Base-by-base conservation (phyloP, 1,140 invertebrate species). In the Zaprionus lachaisei region DNA sequence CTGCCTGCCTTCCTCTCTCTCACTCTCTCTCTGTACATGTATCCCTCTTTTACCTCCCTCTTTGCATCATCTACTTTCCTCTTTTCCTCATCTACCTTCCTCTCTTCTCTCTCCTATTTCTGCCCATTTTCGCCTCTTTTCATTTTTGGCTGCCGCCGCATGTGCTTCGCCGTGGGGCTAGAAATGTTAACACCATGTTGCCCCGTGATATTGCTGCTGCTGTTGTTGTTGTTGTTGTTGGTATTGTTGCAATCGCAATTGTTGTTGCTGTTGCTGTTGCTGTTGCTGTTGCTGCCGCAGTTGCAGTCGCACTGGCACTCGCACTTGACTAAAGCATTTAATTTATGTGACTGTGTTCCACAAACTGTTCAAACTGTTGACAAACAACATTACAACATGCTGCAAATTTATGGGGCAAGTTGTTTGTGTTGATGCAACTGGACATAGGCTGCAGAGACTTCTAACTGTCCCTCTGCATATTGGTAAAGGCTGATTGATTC, bases 121-220 rank as follows among this genome's bases (percentile, higher is more conserved):
- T 51, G 20, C 17, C 17, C 17, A 24, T 51, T 51, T 74, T 78
- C 79, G 66, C 62, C 57, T 44, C 73, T 81, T 68, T 70, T 78
- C 65, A 71, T 73, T 72, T 71, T 54, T 70, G 64, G 68, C 64
- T 65, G 58, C 41, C 51, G 70, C 41, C 51, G 70, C 24, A 56
- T 60, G 69, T 62, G 58, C 22, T 51, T 58, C 44, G 74, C 78
- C 72, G 80, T 68, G 81, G 77, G 86, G 76, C 85, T 64, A 80
- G 77, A 81, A 91, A 80, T 90, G 85, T 90, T 90, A 90, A 90
- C 85, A 90, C 81, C 85, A 90, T 90, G 85, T 90, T 90, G 78
- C 73, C 24, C 56, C 61, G 56, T 34, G 65, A 72, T 67, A 58
- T 77, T 77, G 22, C 37, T 62, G 69, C 47, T 64, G 58, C 38